A percentile compares a stretch with the other conserved stretches of the same genome.
Evolutionary conservation across 2,888 invertebrate species (phyloP).

Genomic region (Lacanobia oleracea): DNA sequence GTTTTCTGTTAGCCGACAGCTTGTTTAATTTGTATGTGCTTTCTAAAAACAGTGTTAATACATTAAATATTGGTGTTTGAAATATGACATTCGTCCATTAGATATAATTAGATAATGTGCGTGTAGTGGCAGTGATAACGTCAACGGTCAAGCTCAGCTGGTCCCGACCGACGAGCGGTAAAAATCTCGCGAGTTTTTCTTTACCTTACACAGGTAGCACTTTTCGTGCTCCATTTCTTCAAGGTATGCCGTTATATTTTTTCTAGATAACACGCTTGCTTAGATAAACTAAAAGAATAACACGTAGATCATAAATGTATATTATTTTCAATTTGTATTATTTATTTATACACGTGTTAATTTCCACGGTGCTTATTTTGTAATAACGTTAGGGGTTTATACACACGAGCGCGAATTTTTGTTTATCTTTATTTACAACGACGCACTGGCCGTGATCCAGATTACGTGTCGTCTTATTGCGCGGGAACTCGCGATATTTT

Average conservation of each 20-base stretch:
- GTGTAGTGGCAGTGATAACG: constrained; percentile 82
- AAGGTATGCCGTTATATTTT: constrained; percentile 88
- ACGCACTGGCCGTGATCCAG: constrained; percentile 89
- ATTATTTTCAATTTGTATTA: constrained; percentile 44
- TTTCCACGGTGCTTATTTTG: constrained; percentile 44
- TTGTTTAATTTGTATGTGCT: constrained; percentile 47
- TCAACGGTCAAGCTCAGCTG: constrained; percentile 89
- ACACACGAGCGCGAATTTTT: constrained; percentile 59
- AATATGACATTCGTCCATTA: constrained; percentile 47
- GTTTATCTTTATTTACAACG: constrained; percentile 79
- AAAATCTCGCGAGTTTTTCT: constrained; percentile 87
- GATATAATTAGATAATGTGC: constrained; percentile 61
- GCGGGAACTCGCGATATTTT: constrained; percentile 89
- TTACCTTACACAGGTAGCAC: constrained; percentile 82
- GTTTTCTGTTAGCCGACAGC: constrained; percentile 67
- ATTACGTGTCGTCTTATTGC: constrained; percentile 87
- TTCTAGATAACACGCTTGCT: constrained; percentile 68
- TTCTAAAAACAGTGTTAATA: constrained; percentile 43
- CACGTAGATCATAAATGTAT: constrained; percentile 53
- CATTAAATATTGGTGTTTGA: constrained; percentile 36
- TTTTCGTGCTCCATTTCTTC: constrained; percentile 87
- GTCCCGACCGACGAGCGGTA: constrained; percentile 86
- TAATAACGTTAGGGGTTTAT: constrained; percentile 49
- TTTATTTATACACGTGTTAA: constrained; percentile 57
- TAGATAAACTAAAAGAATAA: constrained; percentile 54